These are phyloP conservation scores for Zoanthus sansibaricus DNA, from an alignment of 92 coral and sea anemone species.

Conservation along the genomic window DNA sequence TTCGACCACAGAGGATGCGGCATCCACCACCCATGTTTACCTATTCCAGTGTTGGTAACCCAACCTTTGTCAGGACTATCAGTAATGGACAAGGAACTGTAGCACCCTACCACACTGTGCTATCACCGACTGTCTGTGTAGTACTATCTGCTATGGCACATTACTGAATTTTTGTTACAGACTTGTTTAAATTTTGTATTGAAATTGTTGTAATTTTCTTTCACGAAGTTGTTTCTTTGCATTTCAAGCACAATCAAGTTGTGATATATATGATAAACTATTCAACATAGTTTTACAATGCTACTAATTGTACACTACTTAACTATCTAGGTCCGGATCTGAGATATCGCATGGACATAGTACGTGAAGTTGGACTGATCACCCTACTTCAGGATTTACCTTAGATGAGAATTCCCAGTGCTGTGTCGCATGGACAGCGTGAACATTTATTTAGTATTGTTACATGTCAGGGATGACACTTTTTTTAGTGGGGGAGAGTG, in stretches of 20 bases:
- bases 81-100: slow-evolving; percentile 27
- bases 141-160: slow-evolving; percentile 11
- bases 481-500: slow-evolving; percentile 29
- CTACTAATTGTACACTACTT: slow-evolving; percentile 27
- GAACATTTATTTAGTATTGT: slow-evolving; percentile 11
- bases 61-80: slow-evolving; percentile 22
- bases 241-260: slow-evolving; percentile 18
- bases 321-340: slow-evolving; percentile 33
- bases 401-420: slow-evolving; percentile 11
- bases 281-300: slow-evolving; percentile 30
- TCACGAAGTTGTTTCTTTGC: slow-evolving; percentile 19
- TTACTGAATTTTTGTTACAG: slow-evolving; percentile 11
- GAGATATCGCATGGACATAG: slow-evolving; percentile 33
- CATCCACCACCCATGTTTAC: slow-evolving; percentile 33
- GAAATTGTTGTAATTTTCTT: slow-evolving; percentile 4
- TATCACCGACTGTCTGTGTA: slow-evolving; percentile 25
- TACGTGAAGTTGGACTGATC: slow-evolving; percentile 31
- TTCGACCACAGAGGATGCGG: slow-evolving; percentile 38
- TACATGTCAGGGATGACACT: slow-evolving; percentile 29
- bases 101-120: slow-evolving; percentile 21
- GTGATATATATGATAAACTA: slow-evolving; percentile 20
- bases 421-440: slow-evolving; percentile 24
- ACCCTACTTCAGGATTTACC: slow-evolving; percentile 18
- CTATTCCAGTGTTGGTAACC: slow-evolving; percentile 15
- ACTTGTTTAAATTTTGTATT: slow-evolving; percentile 24